Evolutionary conservation across 2,797 vertebrate genomes (phyloP), one percentile per base, ranked within the genome.

Genomic region (Protosalanx chinensis): DNA sequence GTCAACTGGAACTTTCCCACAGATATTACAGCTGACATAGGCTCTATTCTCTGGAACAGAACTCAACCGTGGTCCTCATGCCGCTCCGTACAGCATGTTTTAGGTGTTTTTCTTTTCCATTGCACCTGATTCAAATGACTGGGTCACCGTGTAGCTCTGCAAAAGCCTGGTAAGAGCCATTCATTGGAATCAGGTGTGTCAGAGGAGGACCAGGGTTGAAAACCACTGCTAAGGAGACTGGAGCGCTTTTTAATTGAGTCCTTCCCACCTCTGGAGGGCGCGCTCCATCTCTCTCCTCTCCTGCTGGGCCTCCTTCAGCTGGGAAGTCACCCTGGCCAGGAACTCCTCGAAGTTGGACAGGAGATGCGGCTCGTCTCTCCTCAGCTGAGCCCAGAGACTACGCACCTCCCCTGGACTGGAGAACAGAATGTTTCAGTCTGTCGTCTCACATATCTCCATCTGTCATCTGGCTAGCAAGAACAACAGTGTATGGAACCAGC

Each of bases 291-390:
- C 92, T 0, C 86, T 93, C 84, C 92, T 97, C 76, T 99, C 95
- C 76, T 95, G 89, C 5, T 94, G 92, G 56, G 95, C 96, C 66
- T 95, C 93, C 70, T 94, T 96, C 64, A 98, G 95, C 86, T 95
- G 95, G 20, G 88, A 89, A 51, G 94, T 95, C 78, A 97, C 91
- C 67, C 93, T 90, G 64, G 92, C 78, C 78, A 99, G 85, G 76
- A 98, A 93, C 65, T 96, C 95, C 86, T 98, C 96, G 56, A 98
- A 98, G 86, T 81, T 93, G 71, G 93, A 91, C 78, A 98, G 88
- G 18, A 98, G 91, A 72, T 94, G 90, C 75, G 97, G 95, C 70
- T 97, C 93, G 0, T 95, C 94, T 75, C 92, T 94, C 69, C 89
- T 89, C 60, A 98, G 90, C 77, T 93, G 92, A 18, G 92, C 83